Evolutionary conservation across 2,888 invertebrate species (phyloP).

Genomic region (Thecocarcelia acutangulata): DNA sequence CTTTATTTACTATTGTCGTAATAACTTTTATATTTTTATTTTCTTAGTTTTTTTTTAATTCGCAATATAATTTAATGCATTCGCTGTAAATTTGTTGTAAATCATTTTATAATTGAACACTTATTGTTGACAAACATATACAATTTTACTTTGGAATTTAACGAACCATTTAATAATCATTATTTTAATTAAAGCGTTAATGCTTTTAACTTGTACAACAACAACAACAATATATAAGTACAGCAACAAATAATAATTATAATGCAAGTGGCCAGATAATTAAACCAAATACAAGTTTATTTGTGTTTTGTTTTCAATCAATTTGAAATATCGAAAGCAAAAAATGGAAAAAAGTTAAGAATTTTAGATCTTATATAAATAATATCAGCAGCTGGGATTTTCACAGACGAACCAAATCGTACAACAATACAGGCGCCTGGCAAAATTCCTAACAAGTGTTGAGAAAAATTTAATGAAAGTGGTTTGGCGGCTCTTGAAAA

Average conservation of each 20-base stretch:
- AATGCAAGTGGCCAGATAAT: conserved; percentile 19
- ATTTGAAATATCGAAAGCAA: conserved; percentile 1
- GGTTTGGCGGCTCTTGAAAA: neutral
- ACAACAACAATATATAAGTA: conserved; percentile 25
- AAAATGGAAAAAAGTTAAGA: neutral
- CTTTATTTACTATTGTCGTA: no score
- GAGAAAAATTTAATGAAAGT: conserved; percentile 17
- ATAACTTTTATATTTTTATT: no score
- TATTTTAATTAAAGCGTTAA: conserved; percentile 67
- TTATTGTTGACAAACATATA: conserved; percentile 62
- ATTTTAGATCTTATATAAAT: conserved; percentile 4
- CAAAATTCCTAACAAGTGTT: conserved; percentile 41
- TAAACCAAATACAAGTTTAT: neutral
- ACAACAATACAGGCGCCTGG: conserved; percentile 20
- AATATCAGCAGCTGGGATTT: conserved; percentile 16
- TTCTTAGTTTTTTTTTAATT: no score
- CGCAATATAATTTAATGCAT: conserved; percentile 29
- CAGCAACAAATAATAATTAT: conserved; percentile 38
- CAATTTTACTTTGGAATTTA: conserved; percentile 60
- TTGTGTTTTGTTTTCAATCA: conserved; percentile 17
- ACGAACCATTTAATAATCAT: conserved; percentile 65
- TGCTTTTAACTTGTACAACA: conserved; percentile 39
- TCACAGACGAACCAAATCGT: conserved; percentile 7
- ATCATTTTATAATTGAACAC: conserved; percentile 64
- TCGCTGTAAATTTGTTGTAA: conserved; percentile 35